Evolutionary conservation across 2,113 vertebrate species (phyloP).

Genomic region (Petrocephalus microphthalmus): DNA sequence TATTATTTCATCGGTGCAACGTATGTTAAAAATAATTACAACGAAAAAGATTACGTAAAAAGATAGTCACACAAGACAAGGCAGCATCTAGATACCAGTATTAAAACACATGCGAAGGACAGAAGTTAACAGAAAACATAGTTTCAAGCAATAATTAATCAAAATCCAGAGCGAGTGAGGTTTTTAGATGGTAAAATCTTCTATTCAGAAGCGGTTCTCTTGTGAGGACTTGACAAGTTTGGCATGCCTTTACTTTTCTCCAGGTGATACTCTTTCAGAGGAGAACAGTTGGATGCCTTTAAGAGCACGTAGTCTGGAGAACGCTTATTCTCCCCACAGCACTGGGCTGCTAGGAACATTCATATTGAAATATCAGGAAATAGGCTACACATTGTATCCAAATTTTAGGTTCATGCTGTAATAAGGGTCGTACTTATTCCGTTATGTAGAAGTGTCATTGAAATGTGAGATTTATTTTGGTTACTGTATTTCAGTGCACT

Average conservation of each 20-base stretch:
- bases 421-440: background rate
- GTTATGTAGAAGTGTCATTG: background rate
- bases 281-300: background rate
- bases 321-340: background rate
- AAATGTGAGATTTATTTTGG: background rate
- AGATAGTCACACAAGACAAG: background rate
- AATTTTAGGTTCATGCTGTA: background rate
- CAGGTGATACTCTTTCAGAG: background rate
- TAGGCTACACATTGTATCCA: background rate
- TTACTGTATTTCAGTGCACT: background rate
- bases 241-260: background rate
- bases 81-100: background rate
- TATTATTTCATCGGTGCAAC: background rate
- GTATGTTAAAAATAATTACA: background rate
- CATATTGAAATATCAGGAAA: background rate
- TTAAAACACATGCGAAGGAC: background rate
- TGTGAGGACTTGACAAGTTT: slow-evolving; percentile 1
- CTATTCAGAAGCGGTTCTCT: background rate
- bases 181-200: background rate
- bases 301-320: background rate
- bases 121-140: background rate
- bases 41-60: background rate
- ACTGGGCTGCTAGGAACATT: background rate
- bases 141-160: slow-evolving; percentile 1
- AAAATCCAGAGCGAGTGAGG: background rate